Evolutionary conservation across 2,888 invertebrate genomes (phyloP).

Genomic region (Pseudoips prasinana): DNA sequence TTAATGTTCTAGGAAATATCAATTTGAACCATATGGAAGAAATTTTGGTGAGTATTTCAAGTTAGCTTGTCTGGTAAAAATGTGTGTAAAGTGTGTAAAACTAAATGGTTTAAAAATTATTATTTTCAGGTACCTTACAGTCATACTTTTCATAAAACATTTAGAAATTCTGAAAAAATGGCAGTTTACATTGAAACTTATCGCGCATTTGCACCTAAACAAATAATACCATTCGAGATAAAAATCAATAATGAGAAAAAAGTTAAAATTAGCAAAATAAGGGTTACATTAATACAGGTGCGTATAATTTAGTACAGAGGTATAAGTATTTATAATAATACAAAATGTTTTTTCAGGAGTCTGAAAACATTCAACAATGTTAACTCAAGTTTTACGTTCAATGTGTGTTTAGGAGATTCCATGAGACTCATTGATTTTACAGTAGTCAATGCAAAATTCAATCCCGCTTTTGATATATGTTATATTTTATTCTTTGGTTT

Average conservation of each 20-base stretch:
- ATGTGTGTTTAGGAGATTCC: too few relatives aligned
- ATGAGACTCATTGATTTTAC: too few relatives aligned
- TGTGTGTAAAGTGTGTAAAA: too few relatives aligned
- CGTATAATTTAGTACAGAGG: too few relatives aligned
- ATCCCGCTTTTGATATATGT: too few relatives aligned
- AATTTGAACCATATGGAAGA: conserved; percentile 55
- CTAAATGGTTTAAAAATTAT: too few relatives aligned
- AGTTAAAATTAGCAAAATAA: conserved; percentile 52
- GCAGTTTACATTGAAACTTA: conserved; percentile 54
- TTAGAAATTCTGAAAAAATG: conserved; percentile 46
- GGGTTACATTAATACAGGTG: conserved; percentile 56
- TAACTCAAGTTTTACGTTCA: too few relatives aligned
- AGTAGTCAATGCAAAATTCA: too few relatives aligned
- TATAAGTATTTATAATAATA: too few relatives aligned
- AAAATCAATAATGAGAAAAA: conserved; percentile 55
- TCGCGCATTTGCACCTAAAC: conserved; percentile 54
- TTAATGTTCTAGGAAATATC: conserved; percentile 52
- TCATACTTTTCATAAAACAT: conserved; percentile 49
- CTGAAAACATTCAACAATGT: too few relatives aligned
- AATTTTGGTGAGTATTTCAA: conserved; percentile 51
- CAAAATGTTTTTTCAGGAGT: too few relatives aligned
- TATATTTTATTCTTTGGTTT: conserved; percentile 24
- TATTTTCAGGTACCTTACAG: conserved; percentile 46
- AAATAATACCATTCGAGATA: conserved; percentile 56
- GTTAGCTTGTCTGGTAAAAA: too few relatives aligned